Conservation (phyloP, 2,888 invertebrate species). For the Matsumyia berberina region DNA sequence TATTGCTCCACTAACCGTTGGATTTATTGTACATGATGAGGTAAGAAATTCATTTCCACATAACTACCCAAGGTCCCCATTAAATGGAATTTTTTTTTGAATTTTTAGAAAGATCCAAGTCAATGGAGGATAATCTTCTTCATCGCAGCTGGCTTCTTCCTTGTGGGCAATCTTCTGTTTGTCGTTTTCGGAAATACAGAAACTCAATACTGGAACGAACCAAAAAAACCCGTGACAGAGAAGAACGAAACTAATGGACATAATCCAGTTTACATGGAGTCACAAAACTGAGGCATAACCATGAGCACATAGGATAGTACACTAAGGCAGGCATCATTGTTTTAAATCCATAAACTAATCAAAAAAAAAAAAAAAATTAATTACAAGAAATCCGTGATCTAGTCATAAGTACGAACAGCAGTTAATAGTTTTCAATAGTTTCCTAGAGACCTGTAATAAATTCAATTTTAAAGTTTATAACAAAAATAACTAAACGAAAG, state of each 20-base stretch:
- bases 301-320: neutral
- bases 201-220: slow-evolving; percentile 90
- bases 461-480: neutral
- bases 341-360: slow-evolving; percentile 17
- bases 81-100: slow-evolving; percentile 42
- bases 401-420: slow-evolving; percentile 69
- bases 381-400: slow-evolving; percentile 71
- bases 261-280: slow-evolving; percentile 52
- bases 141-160: slow-evolving; percentile 89
- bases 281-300: slow-evolving; percentile 54
- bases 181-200: slow-evolving; percentile 88
- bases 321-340: slow-evolving; percentile 13
- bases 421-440: slow-evolving; percentile 9
- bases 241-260: slow-evolving; percentile 57
- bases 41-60: slow-evolving; percentile 84
- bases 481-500: neutral
- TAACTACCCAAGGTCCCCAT: neutral
- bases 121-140: slow-evolving; percentile 92
- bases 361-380: slow-evolving; percentile 49
- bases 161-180: slow-evolving; percentile 89
- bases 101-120: slow-evolving; percentile 86
- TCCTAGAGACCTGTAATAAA: slow-evolving; percentile 11
- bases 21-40: slow-evolving; percentile 88
- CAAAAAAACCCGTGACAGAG: slow-evolving; percentile 74
- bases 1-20: slow-evolving; percentile 90